Base-by-base conservation (phyloP, 2,113 vertebrate species). In the Acanthisitta chloris region DNA sequence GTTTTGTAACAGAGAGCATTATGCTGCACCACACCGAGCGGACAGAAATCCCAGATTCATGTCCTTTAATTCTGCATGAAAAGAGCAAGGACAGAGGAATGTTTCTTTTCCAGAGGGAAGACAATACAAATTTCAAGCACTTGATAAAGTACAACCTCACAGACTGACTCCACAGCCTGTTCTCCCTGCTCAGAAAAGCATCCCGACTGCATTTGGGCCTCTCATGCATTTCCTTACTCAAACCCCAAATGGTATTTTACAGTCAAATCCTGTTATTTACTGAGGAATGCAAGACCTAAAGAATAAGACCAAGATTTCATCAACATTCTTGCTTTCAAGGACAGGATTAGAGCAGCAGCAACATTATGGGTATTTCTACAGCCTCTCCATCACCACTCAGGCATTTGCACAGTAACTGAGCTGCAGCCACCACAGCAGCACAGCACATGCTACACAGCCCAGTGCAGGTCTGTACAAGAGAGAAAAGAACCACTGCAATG, bases 251-350 rank as follows among this genome's bases (percentile, higher is more conserved):
- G 51, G 88, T 40, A 94, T 73, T 93, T 86, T 83, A 66, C 85
- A 94, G 72, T 88, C 82, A 80, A 92, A 95, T 90, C 54, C 92
- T 88, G 93, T 90, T 95, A 96, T 96, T 97, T 96, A 86, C 88
- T 67, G 54, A 95, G 92, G 94, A 96, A 97, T 96, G 94, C 85
- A 77, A 94, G 85, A 76, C 71, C 79, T 90, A 90, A 90, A 93
- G 94, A 95, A 34, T 31, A 94, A 4, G 23, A 81, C 80, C 72
- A 14, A 93, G 65, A 96, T 88, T 93, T 88, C 88, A 90, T 55
- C 58, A 76, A 74, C 90, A 90, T 90, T 94, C 85, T 73, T 90
- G 88, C 85, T 95, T 96, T 95, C 92, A 88, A 55, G 80, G 71
- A 65, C 66, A 82, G 85, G 81, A 96, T 58, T 58, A 42, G 29